These are phyloP conservation scores for Craterocephalus amniculus DNA, from an alignment of 2,797 vertebrate genomes.

Conservation along the genomic window DNA sequence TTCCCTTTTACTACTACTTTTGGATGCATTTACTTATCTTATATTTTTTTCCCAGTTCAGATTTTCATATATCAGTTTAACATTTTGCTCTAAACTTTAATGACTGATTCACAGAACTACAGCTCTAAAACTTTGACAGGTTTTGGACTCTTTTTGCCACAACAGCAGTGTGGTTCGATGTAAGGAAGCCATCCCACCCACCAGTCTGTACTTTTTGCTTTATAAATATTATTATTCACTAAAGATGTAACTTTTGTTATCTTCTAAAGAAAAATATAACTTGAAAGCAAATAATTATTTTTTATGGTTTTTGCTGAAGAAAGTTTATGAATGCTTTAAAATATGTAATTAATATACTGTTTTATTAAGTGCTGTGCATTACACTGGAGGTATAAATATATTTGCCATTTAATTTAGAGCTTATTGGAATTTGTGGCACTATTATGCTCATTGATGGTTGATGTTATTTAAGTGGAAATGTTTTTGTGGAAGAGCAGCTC, in stretches of 20 bases:
- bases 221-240: conserved; percentile 1
- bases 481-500: conserved; percentile 32
- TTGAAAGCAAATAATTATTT: conserved; percentile 22
- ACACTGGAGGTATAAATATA: conserved; percentile 18
- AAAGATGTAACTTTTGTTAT: conserved; percentile 4
- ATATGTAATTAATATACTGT: conserved; percentile 26
- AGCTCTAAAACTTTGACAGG: neutral
- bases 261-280: conserved; percentile 26
- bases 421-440: conserved; percentile 31
- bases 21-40: neutral
- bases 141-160: too few species aligned
- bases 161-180: neutral
- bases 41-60: neutral
- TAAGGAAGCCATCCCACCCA: neutral
- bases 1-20: neutral
- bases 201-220: conserved; percentile 17
- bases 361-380: conserved; percentile 33
- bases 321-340: conserved; percentile 34
- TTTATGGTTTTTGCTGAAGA: conserved; percentile 49
- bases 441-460: conserved; percentile 26
- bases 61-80: neutral
- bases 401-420: conserved; percentile 14
- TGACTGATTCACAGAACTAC: neutral
- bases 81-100: neutral
- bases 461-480: conserved; percentile 38